Conservation (phyloP, 1,140 invertebrate genomes). For the Metaphire vulgaris region DNA sequence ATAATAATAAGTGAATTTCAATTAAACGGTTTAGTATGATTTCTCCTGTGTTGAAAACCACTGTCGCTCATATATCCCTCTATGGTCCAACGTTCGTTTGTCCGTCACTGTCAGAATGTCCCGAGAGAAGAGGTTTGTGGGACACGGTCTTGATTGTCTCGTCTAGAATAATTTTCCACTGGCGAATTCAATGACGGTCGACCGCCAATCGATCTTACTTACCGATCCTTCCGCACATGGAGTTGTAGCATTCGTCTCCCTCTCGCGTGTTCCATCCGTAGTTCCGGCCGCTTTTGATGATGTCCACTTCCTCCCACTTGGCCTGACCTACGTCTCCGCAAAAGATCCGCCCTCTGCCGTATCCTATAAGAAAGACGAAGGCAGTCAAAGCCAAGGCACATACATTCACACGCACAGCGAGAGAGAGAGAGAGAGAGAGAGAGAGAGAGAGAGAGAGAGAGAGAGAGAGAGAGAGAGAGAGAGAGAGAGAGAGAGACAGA, state of each 20-base stretch:
- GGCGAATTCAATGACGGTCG: neutral
- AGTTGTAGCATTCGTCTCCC: constrained; percentile 35
- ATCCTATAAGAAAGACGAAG: constrained; percentile 33
- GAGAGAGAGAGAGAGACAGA: too few relatives aligned
- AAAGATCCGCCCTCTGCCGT: constrained; percentile 41
- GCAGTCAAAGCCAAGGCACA: neutral
- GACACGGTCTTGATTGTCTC: neutral
- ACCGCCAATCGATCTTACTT: neutral
- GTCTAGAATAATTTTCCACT: neutral
- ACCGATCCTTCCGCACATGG: neutral
- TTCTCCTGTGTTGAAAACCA: too few relatives aligned
- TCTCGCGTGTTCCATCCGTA: constrained; percentile 48
- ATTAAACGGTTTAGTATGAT: too few relatives aligned
- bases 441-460: too few relatives aligned
- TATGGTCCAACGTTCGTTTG: too few relatives aligned
- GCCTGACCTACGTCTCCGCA: constrained; percentile 49
- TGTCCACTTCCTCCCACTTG: constrained; percentile 43
- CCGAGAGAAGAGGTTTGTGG: constrained; percentile 22
- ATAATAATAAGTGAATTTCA: too few relatives aligned
- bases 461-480: too few relatives aligned
- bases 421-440: too few relatives aligned
- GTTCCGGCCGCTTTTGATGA: constrained; percentile 45
- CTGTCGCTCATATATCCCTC: too few relatives aligned
- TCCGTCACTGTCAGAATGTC: constrained; percentile 29
- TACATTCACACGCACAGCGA: too few relatives aligned